A percentile compares a stretch with the other conserved stretches of the same genome.
phyloP scores from a whole-genome alignment of 2,797 vertebrate genomes.

The Lacerta agilis region DNA sequence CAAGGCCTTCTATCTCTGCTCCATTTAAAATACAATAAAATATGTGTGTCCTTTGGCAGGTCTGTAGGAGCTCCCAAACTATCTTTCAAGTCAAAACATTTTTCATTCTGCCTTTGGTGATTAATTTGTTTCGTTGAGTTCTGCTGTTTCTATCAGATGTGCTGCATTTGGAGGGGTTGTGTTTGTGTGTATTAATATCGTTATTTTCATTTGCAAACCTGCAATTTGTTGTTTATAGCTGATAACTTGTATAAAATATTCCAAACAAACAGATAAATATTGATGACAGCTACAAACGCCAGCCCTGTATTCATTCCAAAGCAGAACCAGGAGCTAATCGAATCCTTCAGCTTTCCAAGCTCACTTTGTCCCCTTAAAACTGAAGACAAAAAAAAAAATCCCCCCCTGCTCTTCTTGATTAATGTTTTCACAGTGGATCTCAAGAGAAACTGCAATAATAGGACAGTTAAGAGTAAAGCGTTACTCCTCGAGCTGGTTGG shows the following conservation, averaged over 20 bases:
- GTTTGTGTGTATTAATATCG: background rate
- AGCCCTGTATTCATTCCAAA: slow-evolving; percentile 18
- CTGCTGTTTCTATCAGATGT: too few relatives aligned
- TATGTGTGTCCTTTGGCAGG: background rate
- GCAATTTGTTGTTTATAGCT: background rate
- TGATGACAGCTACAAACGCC: too few relatives aligned
- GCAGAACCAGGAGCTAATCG: slow-evolving; percentile 19
- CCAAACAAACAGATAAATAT: background rate
- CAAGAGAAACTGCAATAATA: slow-evolving; percentile 65
- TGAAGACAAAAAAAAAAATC: slow-evolving; percentile 41
- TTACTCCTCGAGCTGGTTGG: slow-evolving; percentile 46
- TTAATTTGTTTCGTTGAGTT: background rate
- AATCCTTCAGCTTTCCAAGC: slow-evolving; percentile 30
- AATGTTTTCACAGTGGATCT: slow-evolving; percentile 63
- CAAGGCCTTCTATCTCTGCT: background rate
- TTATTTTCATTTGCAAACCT: background rate
- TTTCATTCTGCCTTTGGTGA: background rate
- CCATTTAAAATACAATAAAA: background rate
- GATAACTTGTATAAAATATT: background rate
- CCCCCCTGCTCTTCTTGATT: slow-evolving; percentile 42
- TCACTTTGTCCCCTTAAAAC: slow-evolving; percentile 49
- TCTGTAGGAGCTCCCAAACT: background rate
- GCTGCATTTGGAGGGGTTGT: too few relatives aligned
- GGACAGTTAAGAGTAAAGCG: slow-evolving; percentile 67
- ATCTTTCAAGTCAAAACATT: background rate